Evolutionary conservation across 2,113 vertebrate species (phyloP).

Genomic region (Cyanoderma ruficeps): DNA sequence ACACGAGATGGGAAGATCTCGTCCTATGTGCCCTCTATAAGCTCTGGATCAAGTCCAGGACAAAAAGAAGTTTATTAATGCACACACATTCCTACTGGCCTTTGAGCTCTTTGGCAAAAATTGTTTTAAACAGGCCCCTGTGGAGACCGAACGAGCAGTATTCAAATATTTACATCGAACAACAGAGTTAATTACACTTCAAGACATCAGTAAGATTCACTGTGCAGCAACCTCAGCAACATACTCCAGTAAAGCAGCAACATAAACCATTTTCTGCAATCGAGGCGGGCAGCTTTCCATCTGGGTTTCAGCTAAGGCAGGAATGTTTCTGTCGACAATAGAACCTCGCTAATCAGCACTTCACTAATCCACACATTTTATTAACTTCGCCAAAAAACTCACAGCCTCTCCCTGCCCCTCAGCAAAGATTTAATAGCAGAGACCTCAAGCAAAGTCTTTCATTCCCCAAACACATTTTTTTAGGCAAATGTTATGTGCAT

Average conservation of each 20-base stretch:
- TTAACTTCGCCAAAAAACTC: conserved; percentile 58
- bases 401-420: conserved; percentile 49
- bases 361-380: conserved; percentile 67
- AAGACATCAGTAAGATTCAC: conserved; percentile 48
- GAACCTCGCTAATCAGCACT: conserved; percentile 66
- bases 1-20: conserved; percentile 49
- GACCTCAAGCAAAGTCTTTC: conserved; percentile 46
- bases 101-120: conserved; percentile 50
- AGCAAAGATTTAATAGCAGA: conserved; percentile 59
- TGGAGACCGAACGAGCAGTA: conserved; percentile 9
- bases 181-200: conserved; percentile 54
- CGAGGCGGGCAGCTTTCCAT: conserved; percentile 51
- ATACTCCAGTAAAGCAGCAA: conserved; percentile 33
- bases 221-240: conserved; percentile 58
- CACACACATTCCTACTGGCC: conserved; percentile 43
- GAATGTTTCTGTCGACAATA: conserved; percentile 58
- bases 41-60: conserved; percentile 54
- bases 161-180: conserved; percentile 62
- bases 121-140: neutral
- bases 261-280: conserved; percentile 13
- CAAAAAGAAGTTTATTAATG: conserved; percentile 52
- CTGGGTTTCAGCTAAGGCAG: conserved; percentile 50
- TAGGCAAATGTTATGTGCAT: neutral
- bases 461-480: conserved; percentile 18
- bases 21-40: conserved; percentile 40